A percentile compares a stretch with the other conserved stretches of the same genome.
Conservation (phyloP, 2,797 vertebrate genomes). For the Tauraco hartlaubi region DNA sequence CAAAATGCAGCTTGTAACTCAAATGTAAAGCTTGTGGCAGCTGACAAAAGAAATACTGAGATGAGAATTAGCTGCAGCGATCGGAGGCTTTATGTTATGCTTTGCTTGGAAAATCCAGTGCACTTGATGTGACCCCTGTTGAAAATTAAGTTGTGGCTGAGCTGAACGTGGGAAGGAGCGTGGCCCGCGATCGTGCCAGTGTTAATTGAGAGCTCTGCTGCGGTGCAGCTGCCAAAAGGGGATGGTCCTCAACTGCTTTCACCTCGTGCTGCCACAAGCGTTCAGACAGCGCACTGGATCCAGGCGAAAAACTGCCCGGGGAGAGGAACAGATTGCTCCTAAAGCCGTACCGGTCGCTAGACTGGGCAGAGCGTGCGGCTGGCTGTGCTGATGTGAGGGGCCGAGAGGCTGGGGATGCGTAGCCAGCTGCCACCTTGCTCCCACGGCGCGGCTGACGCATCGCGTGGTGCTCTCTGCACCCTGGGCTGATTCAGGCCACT, state of each 20-base stretch:
- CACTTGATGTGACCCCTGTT: background rate
- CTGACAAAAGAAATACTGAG: conserved; percentile 18
- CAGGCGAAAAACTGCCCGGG: background rate
- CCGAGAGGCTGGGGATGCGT: background rate
- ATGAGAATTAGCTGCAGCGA: background rate
- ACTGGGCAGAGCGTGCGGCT: rapidly evolving
- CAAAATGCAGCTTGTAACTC: background rate
- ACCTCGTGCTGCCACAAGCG: rapidly evolving
- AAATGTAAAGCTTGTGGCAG: background rate
- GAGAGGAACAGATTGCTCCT: background rate
- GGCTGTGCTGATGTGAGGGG: background rate
- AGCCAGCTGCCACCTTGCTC: rapidly evolving
- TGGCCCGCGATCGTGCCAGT: background rate
- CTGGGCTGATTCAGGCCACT: background rate
- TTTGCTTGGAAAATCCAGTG: conserved; percentile 17
- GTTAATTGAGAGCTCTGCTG: background rate
- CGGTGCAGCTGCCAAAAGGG: background rate
- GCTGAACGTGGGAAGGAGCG: background rate
- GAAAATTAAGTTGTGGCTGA: conserved; percentile 14
- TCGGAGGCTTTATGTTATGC: background rate
- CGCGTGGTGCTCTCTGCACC: rapidly evolving
- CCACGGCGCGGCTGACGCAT: background rate
- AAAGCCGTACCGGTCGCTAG: rapidly evolving
- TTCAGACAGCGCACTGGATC: background rate
- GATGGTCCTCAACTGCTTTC: background rate